phyloP scores from a whole-genome alignment of 2,888 invertebrate species.

The Euclidia mi region DNA sequence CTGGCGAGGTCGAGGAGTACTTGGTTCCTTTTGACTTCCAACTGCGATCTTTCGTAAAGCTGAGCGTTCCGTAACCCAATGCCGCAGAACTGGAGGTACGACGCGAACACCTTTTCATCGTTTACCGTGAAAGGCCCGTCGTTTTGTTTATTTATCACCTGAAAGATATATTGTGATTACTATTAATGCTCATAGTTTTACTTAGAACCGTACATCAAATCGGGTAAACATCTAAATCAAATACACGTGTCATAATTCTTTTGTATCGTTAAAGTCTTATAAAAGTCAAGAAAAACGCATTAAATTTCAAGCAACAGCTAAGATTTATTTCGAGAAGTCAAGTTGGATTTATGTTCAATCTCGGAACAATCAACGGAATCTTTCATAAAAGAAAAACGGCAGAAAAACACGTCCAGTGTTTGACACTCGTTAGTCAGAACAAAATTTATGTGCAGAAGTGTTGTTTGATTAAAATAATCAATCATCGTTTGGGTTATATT shows the following conservation, averaged over 20 bases:
- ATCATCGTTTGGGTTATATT: constrained; percentile 21
- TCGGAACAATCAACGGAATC: constrained; percentile 40
- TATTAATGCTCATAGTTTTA: constrained; percentile 7
- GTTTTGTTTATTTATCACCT: constrained; percentile 97
- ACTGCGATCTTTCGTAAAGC: constrained; percentile 97
- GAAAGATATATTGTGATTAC: constrained; percentile 32
- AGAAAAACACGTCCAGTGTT: constrained; percentile 27
- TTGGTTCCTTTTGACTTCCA: constrained; percentile 98
- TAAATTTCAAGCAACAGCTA: not conserved
- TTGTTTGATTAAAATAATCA: constrained; percentile 33
- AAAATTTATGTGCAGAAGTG: constrained; percentile 30
- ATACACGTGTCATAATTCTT: not conserved
- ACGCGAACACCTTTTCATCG: constrained; percentile 97
- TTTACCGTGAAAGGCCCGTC: constrained; percentile 95
- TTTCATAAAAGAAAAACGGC: constrained; percentile 19
- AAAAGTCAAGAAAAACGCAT: not conserved
- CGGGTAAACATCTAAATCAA: not conserved
- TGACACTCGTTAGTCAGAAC: constrained; percentile 33
- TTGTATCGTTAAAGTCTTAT: not conserved
- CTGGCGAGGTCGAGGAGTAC: constrained; percentile 97
- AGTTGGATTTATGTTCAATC: constrained; percentile 31
- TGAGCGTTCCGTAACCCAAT: constrained; percentile 99
- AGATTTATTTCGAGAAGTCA: constrained; percentile 7
- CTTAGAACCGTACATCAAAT: not conserved
- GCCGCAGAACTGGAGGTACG: constrained; percentile 98